Base-by-base conservation (phyloP, 30 jellyfish, hydroid and myxozoan species). In the Mastigias papua region DNA sequence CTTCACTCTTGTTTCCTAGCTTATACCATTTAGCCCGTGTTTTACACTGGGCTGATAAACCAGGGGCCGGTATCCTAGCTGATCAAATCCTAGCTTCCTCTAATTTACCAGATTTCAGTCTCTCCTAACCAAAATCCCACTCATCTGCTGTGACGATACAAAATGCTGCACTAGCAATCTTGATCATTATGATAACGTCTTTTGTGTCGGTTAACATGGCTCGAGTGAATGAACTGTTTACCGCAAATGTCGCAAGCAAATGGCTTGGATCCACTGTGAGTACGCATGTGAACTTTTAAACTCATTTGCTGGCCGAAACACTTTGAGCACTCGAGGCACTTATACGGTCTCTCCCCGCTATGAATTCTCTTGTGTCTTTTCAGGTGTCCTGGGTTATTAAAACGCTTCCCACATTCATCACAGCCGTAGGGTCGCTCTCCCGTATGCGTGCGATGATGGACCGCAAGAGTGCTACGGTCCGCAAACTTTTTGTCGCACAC, bases 401-500 rank as follows among this genome's bases (percentile, higher is more conserved):
- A 78, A 10, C 42, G 20, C 66, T 78, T 78, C 13, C 69, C 78
- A 60, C 89, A 78, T 34, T 16, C 66, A 21, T 63, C 89, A 58
- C 89, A 78, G 50, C 48, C 51, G 33, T 78, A 78, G 16, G 89
- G 89, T 0, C 89, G 89, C 28, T 78, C 89, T 16, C 89, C 89
- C 22, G 89, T 78, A 31, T 78, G 89, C 0, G 68, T 78, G 20
- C 79, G 78, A 4, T 48, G 65, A 31, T 78, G 89, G 17, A 58
- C 48, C 23, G 60, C 65, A 3, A 54, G 49, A 35, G 89, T 78
- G 68, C 79, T 78, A 21, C 50, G 65, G 33, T 78, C 79, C 17
- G 79, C 79, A 63, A 78, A 78, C 15, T 22, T 32, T 20, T 78
- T 63, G 28, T 63, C 62, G 48, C 89, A 78, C 13, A 63, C n/a